Percentiles rank a stretch among this genome's conserved stretches.
Conservation (phyloP, 2,113 vertebrate species). For the crab-eating macaque (Macaca fascicularis) region DNA sequence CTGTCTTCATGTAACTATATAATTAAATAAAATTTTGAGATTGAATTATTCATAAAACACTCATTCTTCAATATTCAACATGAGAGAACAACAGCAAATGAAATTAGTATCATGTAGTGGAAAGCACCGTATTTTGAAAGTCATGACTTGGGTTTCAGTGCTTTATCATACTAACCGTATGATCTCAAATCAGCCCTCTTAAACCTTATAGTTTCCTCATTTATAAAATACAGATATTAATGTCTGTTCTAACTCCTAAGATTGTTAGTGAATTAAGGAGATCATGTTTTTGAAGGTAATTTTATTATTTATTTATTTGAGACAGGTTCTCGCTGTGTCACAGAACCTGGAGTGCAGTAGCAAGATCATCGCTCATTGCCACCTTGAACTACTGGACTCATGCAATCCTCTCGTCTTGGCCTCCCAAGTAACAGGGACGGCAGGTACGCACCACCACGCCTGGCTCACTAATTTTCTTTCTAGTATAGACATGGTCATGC, state of each 20-base stretch:
- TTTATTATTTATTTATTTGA: not conserved
- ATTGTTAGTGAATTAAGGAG: constrained; percentile 13
- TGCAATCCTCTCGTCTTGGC: no score
- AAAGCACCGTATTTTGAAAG: not conserved
- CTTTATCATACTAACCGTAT: not conserved
- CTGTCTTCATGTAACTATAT: not conserved
- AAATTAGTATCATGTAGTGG: not conserved
- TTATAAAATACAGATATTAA: not conserved
- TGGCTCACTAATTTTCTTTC: no score
- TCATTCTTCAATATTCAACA: not conserved
- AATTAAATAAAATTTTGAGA: not conserved
- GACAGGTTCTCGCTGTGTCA: no score
- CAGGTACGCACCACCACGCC: no score
- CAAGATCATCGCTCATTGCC: no score
- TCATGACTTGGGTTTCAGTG: not conserved
- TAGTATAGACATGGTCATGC: no score
- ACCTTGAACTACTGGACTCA: no score
- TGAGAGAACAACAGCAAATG: not conserved
- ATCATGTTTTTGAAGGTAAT: not conserved
- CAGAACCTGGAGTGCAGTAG: no score
- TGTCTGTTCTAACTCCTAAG: constrained; percentile 18
- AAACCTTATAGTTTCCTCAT: not conserved
- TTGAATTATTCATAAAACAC: not conserved
- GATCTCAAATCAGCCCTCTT: not conserved
- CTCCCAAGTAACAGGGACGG: no score